Conservation (phyloP, 23 tunicate species). For the Styela plicata region DNA sequence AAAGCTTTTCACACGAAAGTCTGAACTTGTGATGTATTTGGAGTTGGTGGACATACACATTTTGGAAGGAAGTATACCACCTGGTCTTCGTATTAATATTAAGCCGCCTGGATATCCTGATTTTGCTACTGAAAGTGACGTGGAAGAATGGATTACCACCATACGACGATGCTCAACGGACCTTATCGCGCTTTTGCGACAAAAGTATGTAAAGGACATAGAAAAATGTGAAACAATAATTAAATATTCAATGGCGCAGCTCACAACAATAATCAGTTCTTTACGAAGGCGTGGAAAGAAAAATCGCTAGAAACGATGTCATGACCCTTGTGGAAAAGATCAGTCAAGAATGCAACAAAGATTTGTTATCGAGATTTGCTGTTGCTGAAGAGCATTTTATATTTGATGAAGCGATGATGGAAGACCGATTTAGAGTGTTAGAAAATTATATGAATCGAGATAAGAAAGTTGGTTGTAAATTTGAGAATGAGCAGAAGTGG, state of each 20-base stretch:
- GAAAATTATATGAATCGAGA: background rate
- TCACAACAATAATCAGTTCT: constrained; percentile 1
- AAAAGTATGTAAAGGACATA: constrained; percentile 27
- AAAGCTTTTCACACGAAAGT: constrained; percentile 31
- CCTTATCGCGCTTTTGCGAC: constrained; percentile 5
- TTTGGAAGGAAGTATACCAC: constrained; percentile 37
- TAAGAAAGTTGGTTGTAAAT: background rate
- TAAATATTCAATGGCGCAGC: background rate
- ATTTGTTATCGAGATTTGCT: constrained; percentile 12
- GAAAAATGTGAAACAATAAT: constrained; percentile 12
- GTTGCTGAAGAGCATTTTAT: background rate
- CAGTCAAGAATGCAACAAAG: constrained; percentile 7
- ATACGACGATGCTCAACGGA: background rate
- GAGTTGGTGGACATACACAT: constrained; percentile 36
- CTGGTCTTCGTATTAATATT: constrained; percentile 42
- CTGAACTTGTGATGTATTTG: constrained; percentile 30
- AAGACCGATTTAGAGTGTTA: background rate
- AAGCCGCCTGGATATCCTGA: constrained; percentile 34
- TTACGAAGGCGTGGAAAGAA: constrained; percentile 26
- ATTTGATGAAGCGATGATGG: constrained; percentile 8
- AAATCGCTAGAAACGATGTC: constrained; percentile 54
- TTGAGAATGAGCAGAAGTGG: no score
- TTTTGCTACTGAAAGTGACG: background rate
- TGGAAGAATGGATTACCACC: constrained; percentile 37
- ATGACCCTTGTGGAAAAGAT: constrained; percentile 40